Percentiles rank a stretch among this genome's conserved stretches.
phyloP scores from a whole-genome alignment of 2,888 invertebrate genomes.

The Idaea aversata region DNA sequence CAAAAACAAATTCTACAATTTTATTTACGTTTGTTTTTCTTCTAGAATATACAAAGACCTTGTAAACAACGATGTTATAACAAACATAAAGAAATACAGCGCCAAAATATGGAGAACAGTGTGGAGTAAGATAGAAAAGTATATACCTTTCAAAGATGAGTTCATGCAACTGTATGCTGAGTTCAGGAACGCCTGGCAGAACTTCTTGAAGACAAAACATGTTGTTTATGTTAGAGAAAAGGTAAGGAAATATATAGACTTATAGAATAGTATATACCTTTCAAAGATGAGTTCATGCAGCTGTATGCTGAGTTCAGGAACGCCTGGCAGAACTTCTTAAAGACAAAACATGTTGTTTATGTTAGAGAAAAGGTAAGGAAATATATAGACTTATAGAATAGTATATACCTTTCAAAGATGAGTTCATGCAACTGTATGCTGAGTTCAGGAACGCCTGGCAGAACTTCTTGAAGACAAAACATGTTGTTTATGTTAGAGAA shows the following conservation, averaged over 20 bases:
- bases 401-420: conserved; percentile 72
- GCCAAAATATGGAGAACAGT: conserved; percentile 80
- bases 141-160: conserved; percentile 72
- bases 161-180: conserved; percentile 61
- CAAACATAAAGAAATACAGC: conserved; percentile 89
- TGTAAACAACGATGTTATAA: conserved; percentile 87
- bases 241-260: conserved; percentile 46
- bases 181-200: conserved; percentile 66
- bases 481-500: conserved; percentile 67
- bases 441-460: conserved; percentile 69
- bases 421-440: conserved; percentile 58
- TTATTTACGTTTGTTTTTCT: not conserved
- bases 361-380: conserved; percentile 64
- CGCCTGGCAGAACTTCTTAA: conserved; percentile 68
- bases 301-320: conserved; percentile 64
- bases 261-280: conserved; percentile 70
- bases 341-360: conserved; percentile 68
- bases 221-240: conserved; percentile 69
- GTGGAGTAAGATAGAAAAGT: conserved; percentile 67
- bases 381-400: conserved; percentile 55
- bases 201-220: conserved; percentile 67
- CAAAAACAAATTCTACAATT: too few species aligned
- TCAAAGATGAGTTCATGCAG: conserved; percentile 66
- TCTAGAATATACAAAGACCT: conserved; percentile 87
- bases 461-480: conserved; percentile 66